Percentiles rank a stretch among this genome's conserved stretches.
Conservation (phyloP, 2,888 invertebrate species). For the Abrostola triplasia region DNA sequence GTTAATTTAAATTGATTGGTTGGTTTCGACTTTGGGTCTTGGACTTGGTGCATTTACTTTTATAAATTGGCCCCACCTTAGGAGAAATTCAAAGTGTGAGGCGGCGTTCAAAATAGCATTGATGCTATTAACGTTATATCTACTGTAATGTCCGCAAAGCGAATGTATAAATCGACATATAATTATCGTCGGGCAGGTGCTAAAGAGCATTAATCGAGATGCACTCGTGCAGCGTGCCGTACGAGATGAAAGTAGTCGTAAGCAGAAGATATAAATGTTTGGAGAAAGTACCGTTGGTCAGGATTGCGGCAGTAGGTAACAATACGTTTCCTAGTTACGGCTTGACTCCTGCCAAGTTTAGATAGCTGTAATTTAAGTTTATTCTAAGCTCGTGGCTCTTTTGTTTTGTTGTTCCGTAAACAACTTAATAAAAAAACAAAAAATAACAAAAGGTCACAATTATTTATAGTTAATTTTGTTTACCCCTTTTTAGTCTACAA, state of each 20-base stretch:
- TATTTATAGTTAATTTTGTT: too few relatives aligned
- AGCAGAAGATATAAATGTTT: constrained; percentile 51
- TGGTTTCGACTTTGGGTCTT: too few relatives aligned
- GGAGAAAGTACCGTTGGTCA: constrained; percentile 62
- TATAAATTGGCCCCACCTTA: too few relatives aligned
- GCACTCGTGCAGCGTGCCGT: constrained; percentile 39
- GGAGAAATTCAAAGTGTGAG: neutral
- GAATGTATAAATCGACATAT: constrained; percentile 31
- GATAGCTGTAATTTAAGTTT: constrained; percentile 59
- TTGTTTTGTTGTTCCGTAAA: constrained; percentile 23
- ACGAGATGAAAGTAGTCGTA: constrained; percentile 57
- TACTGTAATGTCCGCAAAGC: constrained; percentile 19
- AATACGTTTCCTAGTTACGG: constrained; percentile 63
- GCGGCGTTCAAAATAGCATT: neutral
- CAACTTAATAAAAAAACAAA: neutral
- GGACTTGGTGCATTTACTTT: too few relatives aligned
- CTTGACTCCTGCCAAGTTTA: constrained; percentile 58
- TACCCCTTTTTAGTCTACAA: too few relatives aligned
- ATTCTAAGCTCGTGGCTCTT: constrained; percentile 39
- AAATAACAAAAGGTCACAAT: too few relatives aligned
- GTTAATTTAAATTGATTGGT: too few relatives aligned
- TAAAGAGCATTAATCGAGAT: constrained; percentile 32
- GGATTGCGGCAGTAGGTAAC: constrained; percentile 62
- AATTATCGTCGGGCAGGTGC: constrained; percentile 30
- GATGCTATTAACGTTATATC: constrained; percentile 18